phyloP scores from a whole-genome alignment of 1,140 invertebrate genomes.

The Heliconius himera region DNA sequence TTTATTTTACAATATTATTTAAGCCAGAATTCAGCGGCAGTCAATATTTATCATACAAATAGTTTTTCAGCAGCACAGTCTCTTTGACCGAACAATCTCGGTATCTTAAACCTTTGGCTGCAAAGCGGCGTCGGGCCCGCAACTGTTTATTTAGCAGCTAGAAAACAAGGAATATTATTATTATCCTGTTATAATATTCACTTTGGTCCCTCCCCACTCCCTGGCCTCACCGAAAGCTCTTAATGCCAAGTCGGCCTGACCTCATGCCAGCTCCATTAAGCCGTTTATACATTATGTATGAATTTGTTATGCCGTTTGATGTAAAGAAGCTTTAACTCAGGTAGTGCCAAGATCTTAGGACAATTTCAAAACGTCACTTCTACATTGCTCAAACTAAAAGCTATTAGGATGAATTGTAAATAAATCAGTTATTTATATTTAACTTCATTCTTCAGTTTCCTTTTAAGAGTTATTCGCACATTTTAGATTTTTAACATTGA shows the following conservation, averaged over 20 bases:
- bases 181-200: slow-evolving; percentile 79
- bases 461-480: not conserved
- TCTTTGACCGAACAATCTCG: slow-evolving; percentile 43
- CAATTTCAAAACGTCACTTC: slow-evolving; percentile 56
- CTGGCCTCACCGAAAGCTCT: slow-evolving; percentile 72
- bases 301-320: slow-evolving; percentile 81
- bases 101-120: slow-evolving; percentile 41
- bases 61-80: slow-evolving; percentile 37
- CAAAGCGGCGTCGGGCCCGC: slow-evolving; percentile 34
- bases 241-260: slow-evolving; percentile 78
- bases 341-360: slow-evolving; percentile 73
- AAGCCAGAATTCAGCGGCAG: not conserved
- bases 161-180: slow-evolving; percentile 71
- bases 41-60: slow-evolving; percentile 11
- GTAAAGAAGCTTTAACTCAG: slow-evolving; percentile 79
- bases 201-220: slow-evolving; percentile 62
- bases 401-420: slow-evolving; percentile 27
- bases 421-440: slow-evolving; percentile 23
- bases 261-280: slow-evolving; percentile 79
- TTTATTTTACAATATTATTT: not conserved
- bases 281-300: slow-evolving; percentile 81
- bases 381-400: slow-evolving; percentile 40
- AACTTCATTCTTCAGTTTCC: not conserved
- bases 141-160: slow-evolving; percentile 59
- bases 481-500: not conserved